Percentiles rank a stretch among this genome's conserved stretches.
Evolutionary conservation across 2,888 invertebrate species (phyloP).

Genomic region (Enchytraeus crypticus): DNA sequence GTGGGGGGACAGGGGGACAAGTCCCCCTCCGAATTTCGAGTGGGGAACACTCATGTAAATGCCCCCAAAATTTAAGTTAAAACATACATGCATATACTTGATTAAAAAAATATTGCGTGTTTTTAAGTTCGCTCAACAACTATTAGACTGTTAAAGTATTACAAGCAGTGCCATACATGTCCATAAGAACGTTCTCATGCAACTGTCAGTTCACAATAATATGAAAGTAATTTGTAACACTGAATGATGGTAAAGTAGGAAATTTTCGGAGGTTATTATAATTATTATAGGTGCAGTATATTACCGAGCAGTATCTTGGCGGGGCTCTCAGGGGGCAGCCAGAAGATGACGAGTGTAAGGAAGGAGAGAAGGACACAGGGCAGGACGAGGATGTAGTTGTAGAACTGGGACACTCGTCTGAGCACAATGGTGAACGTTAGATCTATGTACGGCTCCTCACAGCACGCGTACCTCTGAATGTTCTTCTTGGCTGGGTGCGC

Average conservation of each 20-base stretch:
- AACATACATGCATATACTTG: background rate
- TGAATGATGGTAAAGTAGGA: background rate
- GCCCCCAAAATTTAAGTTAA: too few relatives aligned
- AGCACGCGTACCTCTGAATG: conserved; percentile 38
- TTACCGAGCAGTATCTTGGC: conserved; percentile 47
- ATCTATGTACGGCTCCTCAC: conserved; percentile 40
- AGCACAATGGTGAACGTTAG: conserved; percentile 41
- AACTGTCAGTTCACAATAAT: too few relatives aligned
- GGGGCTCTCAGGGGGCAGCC: conserved; percentile 49
- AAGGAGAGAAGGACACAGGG: conserved; percentile 50
- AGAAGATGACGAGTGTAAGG: conserved; percentile 48
- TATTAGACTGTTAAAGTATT: too few relatives aligned
- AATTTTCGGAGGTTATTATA: too few relatives aligned
- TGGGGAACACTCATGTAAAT: too few relatives aligned
- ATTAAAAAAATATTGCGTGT: background rate
- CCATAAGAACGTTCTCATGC: too few relatives aligned
- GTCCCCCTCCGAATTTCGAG: too few relatives aligned
- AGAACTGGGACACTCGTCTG: conserved; percentile 33
- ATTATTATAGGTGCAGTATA: too few relatives aligned
- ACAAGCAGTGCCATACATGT: too few relatives aligned
- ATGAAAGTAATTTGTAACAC: background rate
- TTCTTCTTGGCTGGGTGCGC: conserved; percentile 34
- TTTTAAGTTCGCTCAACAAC: too few relatives aligned
- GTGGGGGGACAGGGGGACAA: too few relatives aligned
- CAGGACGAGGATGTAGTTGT: conserved; percentile 48